phyloP scores from a whole-genome alignment of 2,797 vertebrate genomes.

The Characodon lateralis region DNA sequence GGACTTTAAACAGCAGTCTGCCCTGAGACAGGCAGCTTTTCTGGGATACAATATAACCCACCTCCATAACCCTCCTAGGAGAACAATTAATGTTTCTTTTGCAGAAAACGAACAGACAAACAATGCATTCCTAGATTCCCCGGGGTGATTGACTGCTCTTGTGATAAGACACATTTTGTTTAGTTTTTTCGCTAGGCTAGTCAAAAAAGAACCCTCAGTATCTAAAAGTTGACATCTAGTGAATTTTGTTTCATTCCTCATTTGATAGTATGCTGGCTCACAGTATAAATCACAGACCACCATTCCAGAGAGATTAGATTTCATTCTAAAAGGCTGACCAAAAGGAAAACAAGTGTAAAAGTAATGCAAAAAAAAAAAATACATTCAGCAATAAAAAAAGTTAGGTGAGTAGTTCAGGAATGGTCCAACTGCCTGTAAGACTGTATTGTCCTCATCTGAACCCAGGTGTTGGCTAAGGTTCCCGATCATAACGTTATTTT shows the following conservation, averaged over 20 bases:
- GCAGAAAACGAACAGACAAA: constrained; percentile 38
- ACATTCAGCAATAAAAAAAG: background rate
- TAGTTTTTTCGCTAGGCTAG: background rate
- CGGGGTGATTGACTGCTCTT: constrained; percentile 21
- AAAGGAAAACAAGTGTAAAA: background rate
- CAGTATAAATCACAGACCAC: background rate
- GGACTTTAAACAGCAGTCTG: constrained; percentile 31
- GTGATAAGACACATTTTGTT: constrained; percentile 2
- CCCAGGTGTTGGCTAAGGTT: background rate
- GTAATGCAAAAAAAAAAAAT: background rate
- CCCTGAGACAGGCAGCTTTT: constrained; percentile 15
- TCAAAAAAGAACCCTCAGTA: background rate
- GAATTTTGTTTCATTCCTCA: constrained; percentile 3
- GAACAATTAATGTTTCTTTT: constrained; percentile 47
- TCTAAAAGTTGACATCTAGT: background rate
- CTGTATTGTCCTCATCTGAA: background rate
- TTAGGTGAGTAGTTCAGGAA: background rate
- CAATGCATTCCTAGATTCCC: constrained; percentile 24
- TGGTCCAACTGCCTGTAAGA: background rate
- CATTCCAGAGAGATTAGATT: background rate
- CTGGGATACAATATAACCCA: constrained; percentile 40
- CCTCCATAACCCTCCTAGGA: constrained; percentile 11
- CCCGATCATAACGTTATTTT: background rate
- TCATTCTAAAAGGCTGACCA: background rate
- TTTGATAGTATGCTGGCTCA: background rate